Percentiles rank a stretch among this genome's conserved stretches.
phyloP scores from a whole-genome alignment of 2,888 invertebrate genomes.

The Cynaeus angustus region DNA sequence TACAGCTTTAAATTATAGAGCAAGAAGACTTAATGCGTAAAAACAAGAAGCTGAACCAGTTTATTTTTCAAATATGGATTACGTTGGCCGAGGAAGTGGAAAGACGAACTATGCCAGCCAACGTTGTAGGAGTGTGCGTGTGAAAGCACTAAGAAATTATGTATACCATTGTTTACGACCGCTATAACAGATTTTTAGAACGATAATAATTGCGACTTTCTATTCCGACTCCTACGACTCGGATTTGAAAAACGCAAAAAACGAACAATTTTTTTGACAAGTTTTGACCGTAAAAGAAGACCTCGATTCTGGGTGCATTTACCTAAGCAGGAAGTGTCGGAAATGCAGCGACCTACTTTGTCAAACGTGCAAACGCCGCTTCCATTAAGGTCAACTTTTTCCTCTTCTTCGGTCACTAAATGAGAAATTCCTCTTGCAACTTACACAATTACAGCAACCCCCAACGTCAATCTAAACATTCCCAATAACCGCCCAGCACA shows the following conservation, averaged over 20 bases:
- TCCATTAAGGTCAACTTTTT: slow-evolving; percentile 1
- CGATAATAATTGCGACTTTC: slow-evolving; percentile 28
- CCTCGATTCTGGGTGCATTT: neutral
- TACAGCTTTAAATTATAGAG: slow-evolving; percentile 26
- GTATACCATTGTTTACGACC: slow-evolving; percentile 34
- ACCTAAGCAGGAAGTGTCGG: slow-evolving; percentile 3
- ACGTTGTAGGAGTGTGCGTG: slow-evolving; percentile 34
- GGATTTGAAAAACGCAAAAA: too few relatives aligned
- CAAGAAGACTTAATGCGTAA: slow-evolving; percentile 15
- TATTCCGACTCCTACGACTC: slow-evolving; percentile 19
- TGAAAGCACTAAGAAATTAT: slow-evolving; percentile 31
- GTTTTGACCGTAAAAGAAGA: neutral
- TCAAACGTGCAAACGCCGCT: slow-evolving; percentile 8
- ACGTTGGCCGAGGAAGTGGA: slow-evolving; percentile 2
- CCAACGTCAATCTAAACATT: neutral
- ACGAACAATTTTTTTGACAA: too few relatives aligned
- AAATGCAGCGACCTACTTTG: slow-evolving; percentile 4
- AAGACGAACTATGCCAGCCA: slow-evolving; percentile 16
- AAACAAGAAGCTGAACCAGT: slow-evolving; percentile 27
- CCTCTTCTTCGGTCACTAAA: neutral
- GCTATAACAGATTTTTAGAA: slow-evolving; percentile 24
- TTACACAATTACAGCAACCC: neutral
- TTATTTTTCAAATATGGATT: slow-evolving; percentile 20
- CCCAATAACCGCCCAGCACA: slow-evolving; percentile 2
- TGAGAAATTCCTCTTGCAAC: slow-evolving; percentile 17